Percentiles rank a stretch among this genome's conserved stretches.
Evolutionary conservation across 2,113 vertebrate species (phyloP).

Genomic region (Illadopsis cleaveri): DNA sequence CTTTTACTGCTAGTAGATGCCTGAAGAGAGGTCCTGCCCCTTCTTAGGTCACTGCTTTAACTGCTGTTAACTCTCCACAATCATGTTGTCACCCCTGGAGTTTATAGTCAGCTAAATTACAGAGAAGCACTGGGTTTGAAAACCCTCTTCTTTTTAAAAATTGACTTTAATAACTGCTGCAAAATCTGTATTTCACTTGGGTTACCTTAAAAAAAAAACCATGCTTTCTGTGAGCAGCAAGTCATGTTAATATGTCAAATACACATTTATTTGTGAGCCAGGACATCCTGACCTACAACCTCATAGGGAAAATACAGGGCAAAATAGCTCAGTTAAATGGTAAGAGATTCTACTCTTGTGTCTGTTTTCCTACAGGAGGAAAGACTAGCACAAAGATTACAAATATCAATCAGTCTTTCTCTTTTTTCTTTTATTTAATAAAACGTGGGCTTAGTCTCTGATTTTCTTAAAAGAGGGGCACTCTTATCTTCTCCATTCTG

Average conservation of each 20-base stretch:
- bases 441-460: background rate
- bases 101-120: slow-evolving; percentile 24
- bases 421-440: background rate
- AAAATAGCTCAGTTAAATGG: background rate
- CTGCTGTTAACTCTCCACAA: background rate
- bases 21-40: background rate
- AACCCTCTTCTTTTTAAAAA: background rate
- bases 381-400: background rate
- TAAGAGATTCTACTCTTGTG: background rate
- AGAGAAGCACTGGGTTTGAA: background rate
- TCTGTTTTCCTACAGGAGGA: background rate
- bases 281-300: background rate
- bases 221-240: background rate
- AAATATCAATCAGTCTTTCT: background rate
- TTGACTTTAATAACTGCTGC: background rate
- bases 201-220: background rate
- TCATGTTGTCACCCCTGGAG: background rate
- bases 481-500: background rate
- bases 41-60: background rate
- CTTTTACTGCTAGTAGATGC: background rate
- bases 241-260: background rate
- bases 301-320: background rate
- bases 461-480: background rate
- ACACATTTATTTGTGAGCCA: background rate
- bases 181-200: background rate